phyloP scores from a whole-genome alignment of 2,113 vertebrate genomes.

The Nyctereutes procyonoides region DNA sequence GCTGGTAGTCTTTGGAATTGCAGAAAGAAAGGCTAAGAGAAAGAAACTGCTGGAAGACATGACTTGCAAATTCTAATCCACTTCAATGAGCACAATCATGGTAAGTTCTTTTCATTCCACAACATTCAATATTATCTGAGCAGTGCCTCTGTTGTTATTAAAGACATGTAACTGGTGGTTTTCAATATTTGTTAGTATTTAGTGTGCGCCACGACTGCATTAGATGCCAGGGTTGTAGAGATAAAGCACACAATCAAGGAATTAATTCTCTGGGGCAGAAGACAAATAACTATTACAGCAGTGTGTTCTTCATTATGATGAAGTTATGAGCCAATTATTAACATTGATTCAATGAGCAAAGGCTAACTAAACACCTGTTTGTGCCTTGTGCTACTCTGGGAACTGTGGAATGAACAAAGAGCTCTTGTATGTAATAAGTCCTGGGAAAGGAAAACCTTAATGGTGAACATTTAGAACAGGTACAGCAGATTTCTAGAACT shows the following conservation, averaged over 20 bases:
- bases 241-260: neutral
- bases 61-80: neutral
- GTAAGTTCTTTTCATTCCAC: neutral
- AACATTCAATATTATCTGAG: neutral
- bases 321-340: neutral
- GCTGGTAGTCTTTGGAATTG: slow-evolving; percentile 58
- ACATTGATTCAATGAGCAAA: neutral
- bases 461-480: neutral
- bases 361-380: neutral
- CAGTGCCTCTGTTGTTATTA: neutral
- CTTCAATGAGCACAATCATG: neutral
- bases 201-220: neutral
- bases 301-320: neutral
- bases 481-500: neutral
- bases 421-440: neutral
- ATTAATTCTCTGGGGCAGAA: neutral
- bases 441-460: neutral
- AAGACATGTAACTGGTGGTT: neutral
- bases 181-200: neutral
- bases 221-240: neutral
- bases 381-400: neutral
- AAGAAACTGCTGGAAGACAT: neutral
- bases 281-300: neutral
- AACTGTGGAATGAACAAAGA: neutral
- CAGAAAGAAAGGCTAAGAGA: neutral